These are phyloP conservation scores for Trematocara marginatum DNA, from an alignment of 2,113 vertebrate genomes.

Conservation along the genomic window DNA sequence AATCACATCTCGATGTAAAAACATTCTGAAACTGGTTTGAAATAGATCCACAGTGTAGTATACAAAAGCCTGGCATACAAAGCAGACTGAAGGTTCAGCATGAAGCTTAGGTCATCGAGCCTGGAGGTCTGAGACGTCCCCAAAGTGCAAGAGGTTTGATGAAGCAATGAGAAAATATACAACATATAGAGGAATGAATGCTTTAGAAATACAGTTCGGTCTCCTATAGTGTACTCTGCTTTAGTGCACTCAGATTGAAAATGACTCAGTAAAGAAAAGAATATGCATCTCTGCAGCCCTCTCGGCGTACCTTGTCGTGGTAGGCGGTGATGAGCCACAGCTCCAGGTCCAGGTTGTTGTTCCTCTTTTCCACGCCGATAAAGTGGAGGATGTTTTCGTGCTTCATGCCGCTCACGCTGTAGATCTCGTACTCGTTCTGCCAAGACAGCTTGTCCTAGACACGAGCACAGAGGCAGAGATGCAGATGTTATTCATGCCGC, in stretches of 20 bases:
- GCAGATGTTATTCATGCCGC: background rate
- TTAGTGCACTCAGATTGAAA: background rate
- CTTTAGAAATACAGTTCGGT: background rate
- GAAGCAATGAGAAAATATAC: background rate
- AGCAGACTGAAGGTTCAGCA: background rate
- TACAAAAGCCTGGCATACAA: background rate
- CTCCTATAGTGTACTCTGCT: background rate
- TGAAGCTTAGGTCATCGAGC: background rate
- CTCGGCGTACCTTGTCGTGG: conserved; percentile 86
- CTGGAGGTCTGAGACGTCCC: background rate
- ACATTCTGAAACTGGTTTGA: background rate
- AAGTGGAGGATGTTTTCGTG: conserved; percentile 95
- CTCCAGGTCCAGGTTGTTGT: conserved; percentile 90
- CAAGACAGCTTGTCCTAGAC: conserved; percentile 93
- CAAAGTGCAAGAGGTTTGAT: background rate
- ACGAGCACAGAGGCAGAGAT: background rate
- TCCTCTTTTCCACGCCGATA: conserved; percentile 93
- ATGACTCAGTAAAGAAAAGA: background rate
- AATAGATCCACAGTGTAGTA: background rate
- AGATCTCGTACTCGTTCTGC: conserved; percentile 99
- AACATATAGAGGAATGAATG: background rate
- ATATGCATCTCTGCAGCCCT: background rate
- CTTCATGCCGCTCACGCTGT: conserved; percentile 93
- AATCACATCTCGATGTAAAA: background rate
- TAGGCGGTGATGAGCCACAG: conserved; percentile 96